phyloP scores from a whole-genome alignment of 2,888 invertebrate species.

The Tachystola acroxantha region DNA sequence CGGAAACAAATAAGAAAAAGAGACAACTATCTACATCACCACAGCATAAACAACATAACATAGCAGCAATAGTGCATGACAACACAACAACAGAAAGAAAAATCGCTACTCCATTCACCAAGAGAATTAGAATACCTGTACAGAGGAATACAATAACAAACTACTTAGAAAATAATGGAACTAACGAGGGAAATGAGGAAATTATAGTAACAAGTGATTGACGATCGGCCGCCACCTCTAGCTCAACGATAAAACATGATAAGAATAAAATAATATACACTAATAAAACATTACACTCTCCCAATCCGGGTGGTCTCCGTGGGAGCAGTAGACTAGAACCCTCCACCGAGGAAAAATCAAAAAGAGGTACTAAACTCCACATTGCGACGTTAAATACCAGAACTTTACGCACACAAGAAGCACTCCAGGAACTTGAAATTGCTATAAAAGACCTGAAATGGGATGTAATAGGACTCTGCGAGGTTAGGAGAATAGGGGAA shows the following conservation, averaged over 20 bases:
- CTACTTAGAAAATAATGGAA: no score
- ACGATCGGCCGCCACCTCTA: background rate
- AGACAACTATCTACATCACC: background rate
- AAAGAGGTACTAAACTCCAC: background rate
- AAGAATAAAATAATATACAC: no score
- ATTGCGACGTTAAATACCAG: background rate
- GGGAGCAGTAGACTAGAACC: background rate
- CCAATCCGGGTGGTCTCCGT: no score
- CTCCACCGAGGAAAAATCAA: background rate
- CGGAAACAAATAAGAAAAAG: background rate
- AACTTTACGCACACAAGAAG: no score
- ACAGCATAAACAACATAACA: no score
- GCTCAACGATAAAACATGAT: background rate
- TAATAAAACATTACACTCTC: no score
- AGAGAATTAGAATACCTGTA: background rate
- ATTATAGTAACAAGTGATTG: background rate
- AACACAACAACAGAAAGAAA: background rate
- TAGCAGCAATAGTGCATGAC: background rate
- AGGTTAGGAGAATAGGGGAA: slow-evolving; percentile 16
- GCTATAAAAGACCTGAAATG: slow-evolving; percentile 15
- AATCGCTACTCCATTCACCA: background rate
- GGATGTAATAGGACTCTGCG: slow-evolving; percentile 19
- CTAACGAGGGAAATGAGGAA: background rate
- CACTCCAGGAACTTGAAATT: no score
- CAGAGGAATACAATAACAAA: background rate